phyloP scores from a whole-genome alignment of 2,888 invertebrate species.

The Drosophila borealis region DNA sequence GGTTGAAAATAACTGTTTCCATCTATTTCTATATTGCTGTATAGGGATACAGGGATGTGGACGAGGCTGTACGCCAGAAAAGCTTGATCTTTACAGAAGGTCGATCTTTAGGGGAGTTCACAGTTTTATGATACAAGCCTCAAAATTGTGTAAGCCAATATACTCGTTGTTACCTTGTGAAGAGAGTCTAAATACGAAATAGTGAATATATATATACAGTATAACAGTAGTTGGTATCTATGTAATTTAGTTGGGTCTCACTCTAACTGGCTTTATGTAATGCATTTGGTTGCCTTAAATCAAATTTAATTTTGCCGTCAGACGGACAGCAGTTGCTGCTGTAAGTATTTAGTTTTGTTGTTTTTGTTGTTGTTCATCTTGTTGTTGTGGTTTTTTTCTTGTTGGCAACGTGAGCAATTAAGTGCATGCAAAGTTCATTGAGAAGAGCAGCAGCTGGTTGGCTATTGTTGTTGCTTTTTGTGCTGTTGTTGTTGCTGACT shows the following conservation, averaged over 20 bases:
- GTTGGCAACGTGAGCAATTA: slow-evolving; percentile 54
- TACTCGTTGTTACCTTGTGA: neutral
- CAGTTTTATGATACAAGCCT: no score
- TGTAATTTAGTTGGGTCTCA: slow-evolving; percentile 19
- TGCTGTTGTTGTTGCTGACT: slow-evolving; percentile 19
- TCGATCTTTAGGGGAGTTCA: neutral
- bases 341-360: slow-evolving; percentile 6
- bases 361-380: slow-evolving; percentile 5
- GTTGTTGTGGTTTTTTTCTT: slow-evolving; percentile 7
- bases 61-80: no score
- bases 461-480: slow-evolving; percentile 15
- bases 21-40: no score
- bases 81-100: no score
- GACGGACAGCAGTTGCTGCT: slow-evolving; percentile 23
- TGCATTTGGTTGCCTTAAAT: slow-evolving; percentile 52
- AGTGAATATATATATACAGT: neutral
- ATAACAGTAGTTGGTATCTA: neutral
- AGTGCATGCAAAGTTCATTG: slow-evolving; percentile 69
- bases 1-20: no score
- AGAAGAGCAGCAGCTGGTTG: slow-evolving; percentile 47
- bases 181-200: neutral
- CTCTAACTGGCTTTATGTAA: slow-evolving; percentile 27
- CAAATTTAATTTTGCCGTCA: slow-evolving; percentile 60
- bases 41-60: no score
- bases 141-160: neutral